These are phyloP conservation scores for Musca vetustissima DNA, from an alignment of 1,140 invertebrate genomes.

Conservation along the genomic window DNA sequence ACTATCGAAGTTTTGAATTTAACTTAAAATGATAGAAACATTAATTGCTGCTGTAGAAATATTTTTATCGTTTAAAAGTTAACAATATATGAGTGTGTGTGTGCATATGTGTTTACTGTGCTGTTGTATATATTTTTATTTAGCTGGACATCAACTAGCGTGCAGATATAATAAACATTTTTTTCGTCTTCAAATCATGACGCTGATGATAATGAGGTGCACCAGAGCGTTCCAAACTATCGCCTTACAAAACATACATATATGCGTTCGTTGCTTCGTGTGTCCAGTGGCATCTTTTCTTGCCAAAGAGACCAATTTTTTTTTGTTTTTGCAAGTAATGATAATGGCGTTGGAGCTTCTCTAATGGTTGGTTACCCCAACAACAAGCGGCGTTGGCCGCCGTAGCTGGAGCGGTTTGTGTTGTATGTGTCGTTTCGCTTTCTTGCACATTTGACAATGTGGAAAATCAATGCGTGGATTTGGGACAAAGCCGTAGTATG, in stretches of 20 bases:
- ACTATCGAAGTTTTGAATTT: too few species aligned
- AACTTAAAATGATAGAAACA: too few species aligned
- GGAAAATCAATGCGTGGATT: slow-evolving; percentile 35
- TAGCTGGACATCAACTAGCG: slow-evolving; percentile 1
- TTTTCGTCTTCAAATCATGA: slow-evolving; percentile 6
- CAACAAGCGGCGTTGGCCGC: background rate
- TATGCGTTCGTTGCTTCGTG: background rate
- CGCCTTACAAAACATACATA: background rate
- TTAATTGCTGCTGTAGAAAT: too few species aligned
- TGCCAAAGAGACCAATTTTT: background rate
- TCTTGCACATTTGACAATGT: slow-evolving; percentile 34
- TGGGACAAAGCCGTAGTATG: slow-evolving; percentile 27
- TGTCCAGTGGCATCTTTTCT: slow-evolving; percentile 18
- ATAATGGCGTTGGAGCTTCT: slow-evolving; percentile 9
- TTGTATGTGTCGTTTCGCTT: slow-evolving; percentile 30
- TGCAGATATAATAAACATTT: background rate
- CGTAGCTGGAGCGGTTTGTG: background rate
- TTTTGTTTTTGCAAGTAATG: slow-evolving; percentile 11
- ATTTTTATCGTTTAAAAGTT: too few species aligned
- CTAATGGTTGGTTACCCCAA: slow-evolving; percentile 22
- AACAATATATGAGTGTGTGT: too few species aligned
- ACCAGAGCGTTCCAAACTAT: slow-evolving; percentile 7
- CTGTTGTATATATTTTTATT: too few species aligned
- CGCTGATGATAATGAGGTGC: background rate
- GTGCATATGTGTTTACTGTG: too few species aligned